phyloP scores from a whole-genome alignment of 2,113 vertebrate genomes.

The Hiodon alosoides region DNA sequence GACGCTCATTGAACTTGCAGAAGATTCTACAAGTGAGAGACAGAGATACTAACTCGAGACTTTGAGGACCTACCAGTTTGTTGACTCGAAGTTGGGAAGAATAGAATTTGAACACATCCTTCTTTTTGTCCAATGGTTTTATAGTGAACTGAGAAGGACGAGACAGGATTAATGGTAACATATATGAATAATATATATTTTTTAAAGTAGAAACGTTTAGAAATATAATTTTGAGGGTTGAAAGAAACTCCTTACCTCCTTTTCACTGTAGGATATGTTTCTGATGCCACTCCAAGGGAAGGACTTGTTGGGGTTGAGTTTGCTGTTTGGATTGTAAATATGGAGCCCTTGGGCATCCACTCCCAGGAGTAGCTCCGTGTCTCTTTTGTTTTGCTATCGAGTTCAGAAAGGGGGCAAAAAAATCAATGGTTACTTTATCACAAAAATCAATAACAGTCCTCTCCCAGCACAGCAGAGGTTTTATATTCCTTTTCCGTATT shows the following conservation, averaged over 20 bases:
- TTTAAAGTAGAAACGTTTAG: not conserved
- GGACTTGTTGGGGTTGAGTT: slow-evolving; percentile 79
- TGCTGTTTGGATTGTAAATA: slow-evolving; percentile 81
- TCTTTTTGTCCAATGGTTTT: slow-evolving; percentile 86
- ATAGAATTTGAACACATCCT: slow-evolving; percentile 89
- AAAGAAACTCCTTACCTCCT: slow-evolving; percentile 66
- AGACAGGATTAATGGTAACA: not conserved
- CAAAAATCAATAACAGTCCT: too few species aligned
- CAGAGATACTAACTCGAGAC: not conserved
- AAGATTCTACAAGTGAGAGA: not conserved
- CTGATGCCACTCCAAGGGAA: slow-evolving; percentile 84
- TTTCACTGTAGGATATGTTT: slow-evolving; percentile 85
- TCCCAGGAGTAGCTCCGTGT: slow-evolving; percentile 77
- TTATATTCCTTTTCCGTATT: too few species aligned
- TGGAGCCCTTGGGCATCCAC: slow-evolving; percentile 85
- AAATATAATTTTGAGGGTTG: not conserved
- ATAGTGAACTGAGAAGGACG: slow-evolving; percentile 71
- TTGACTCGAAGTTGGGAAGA: slow-evolving; percentile 84
- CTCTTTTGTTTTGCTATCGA: slow-evolving; percentile 79
- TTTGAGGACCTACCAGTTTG: slow-evolving; percentile 69
- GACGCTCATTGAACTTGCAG: not conserved
- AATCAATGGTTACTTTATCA: not conserved
- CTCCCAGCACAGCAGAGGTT: too few species aligned
- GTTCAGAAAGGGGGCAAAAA: slow-evolving; percentile 1
- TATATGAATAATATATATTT: too few species aligned